A percentile compares a stretch with the other conserved stretches of the same genome.
Evolutionary conservation across 1,140 invertebrate genomes (phyloP).

Genomic region (Periplaneta americana): DNA sequence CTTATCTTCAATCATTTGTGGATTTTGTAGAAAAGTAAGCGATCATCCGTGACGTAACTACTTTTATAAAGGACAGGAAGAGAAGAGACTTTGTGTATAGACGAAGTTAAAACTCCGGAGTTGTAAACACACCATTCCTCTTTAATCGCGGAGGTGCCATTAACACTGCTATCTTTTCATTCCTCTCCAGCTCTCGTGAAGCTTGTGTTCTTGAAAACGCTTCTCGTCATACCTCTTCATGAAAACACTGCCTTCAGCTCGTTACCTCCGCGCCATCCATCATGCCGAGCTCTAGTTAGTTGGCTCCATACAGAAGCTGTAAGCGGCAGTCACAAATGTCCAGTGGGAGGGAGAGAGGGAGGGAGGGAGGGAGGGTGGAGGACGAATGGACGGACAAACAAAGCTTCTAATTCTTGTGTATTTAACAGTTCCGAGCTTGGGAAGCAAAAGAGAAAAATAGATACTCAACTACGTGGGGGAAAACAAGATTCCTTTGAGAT

Average conservation of each 20-base stretch:
- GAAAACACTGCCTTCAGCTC: neutral
- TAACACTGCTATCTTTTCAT: neutral
- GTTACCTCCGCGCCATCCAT: no score
- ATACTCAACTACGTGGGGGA: no score
- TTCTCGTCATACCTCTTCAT: neutral
- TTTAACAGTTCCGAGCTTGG: neutral
- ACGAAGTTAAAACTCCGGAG: neutral
- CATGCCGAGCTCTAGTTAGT: neutral
- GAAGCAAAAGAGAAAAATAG: neutral
- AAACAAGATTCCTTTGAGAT: no score
- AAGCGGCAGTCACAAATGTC: neutral
- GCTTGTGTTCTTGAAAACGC: neutral
- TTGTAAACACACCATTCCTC: neutral
- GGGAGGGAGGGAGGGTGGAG: neutral
- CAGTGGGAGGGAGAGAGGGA: neutral
- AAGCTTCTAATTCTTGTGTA: neutral
- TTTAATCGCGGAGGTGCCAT: neutral
- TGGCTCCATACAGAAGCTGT: neutral
- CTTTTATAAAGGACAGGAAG: no score
- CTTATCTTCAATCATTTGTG: no score
- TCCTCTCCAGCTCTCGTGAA: neutral
- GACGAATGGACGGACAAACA: neutral
- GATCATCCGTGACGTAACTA: no score
- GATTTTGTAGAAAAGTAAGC: no score
- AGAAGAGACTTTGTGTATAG: no score